A percentile compares a stretch with the other conserved stretches of the same genome.
These are phyloP conservation scores for Acanthopleura granulata DNA, from an alignment of 2,888 invertebrate species.

Conservation along the genomic window DNA sequence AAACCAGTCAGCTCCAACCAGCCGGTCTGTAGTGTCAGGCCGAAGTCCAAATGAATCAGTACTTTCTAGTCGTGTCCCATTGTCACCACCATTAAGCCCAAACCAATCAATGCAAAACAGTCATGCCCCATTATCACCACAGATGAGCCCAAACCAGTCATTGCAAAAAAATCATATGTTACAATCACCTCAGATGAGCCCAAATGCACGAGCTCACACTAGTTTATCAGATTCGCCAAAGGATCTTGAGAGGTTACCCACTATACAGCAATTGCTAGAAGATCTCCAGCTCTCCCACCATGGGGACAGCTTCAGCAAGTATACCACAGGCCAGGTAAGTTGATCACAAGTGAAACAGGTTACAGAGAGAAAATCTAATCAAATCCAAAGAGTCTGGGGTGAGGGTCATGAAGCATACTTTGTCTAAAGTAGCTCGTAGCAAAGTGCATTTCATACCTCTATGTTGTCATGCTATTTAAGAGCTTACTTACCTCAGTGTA, in stretches of 20 bases:
- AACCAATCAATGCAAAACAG: neutral
- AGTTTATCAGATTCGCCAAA: neutral
- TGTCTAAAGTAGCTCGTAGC: no score
- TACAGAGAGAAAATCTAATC: neutral
- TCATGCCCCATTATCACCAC: neutral
- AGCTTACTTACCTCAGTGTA: no score
- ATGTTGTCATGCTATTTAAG: no score
- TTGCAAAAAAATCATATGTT: no score
- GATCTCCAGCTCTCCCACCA: neutral
- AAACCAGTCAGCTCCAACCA: conserved; percentile 2
- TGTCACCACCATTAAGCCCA: no score
- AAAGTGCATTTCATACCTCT: no score
- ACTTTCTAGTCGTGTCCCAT: no score
- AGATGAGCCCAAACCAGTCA: no score
- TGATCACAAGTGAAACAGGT: neutral
- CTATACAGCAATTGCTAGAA: conserved; percentile 7
- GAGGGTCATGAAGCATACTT: no score
- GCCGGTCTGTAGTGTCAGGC: neutral
- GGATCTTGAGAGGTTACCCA: neutral
- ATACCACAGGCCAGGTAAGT: conserved; percentile 25
- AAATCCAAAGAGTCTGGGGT: no score
- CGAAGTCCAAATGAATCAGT: neutral
- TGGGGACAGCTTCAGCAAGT: conserved; percentile 11
- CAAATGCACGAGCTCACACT: neutral
- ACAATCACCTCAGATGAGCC: neutral